Conservation (phyloP, 2,113 vertebrate species). For the Climacteris rufus region DNA sequence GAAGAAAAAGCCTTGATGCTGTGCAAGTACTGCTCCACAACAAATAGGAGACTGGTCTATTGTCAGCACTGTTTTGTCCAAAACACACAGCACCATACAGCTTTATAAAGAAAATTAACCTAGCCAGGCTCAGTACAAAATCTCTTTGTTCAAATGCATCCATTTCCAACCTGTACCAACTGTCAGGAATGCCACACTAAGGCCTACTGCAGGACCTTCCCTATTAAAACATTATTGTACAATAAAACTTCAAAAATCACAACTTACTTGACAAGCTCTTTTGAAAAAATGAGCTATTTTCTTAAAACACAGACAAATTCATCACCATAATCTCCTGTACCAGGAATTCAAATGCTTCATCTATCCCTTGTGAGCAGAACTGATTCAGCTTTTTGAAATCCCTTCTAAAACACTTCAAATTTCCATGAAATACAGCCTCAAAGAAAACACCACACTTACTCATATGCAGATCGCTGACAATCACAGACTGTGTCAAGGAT, state of each 20-base stretch:
- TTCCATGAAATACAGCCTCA: neutral
- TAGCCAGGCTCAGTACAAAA: neutral
- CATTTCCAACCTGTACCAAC: neutral
- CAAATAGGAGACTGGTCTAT: neutral
- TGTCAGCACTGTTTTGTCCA: neutral
- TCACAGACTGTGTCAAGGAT: neutral
- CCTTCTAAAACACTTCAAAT: neutral
- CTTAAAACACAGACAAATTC: neutral
- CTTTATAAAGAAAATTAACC: neutral
- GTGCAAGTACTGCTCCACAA: neutral
- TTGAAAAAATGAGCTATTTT: neutral
- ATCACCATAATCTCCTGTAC: neutral
- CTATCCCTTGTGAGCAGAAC: neutral
- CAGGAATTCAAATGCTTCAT: neutral
- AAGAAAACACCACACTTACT: neutral
- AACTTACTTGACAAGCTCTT: neutral
- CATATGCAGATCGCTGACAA: neutral
- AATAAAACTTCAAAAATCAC: neutral
- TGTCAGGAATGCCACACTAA: neutral
- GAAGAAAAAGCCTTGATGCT: neutral
- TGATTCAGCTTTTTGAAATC: neutral
- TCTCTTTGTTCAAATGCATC: neutral
- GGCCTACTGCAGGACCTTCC: neutral
- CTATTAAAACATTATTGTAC: neutral
- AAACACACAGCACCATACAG: neutral